phyloP scores from a whole-genome alignment of 2,797 vertebrate genomes.

The Catamblyrhynchus diadema region DNA sequence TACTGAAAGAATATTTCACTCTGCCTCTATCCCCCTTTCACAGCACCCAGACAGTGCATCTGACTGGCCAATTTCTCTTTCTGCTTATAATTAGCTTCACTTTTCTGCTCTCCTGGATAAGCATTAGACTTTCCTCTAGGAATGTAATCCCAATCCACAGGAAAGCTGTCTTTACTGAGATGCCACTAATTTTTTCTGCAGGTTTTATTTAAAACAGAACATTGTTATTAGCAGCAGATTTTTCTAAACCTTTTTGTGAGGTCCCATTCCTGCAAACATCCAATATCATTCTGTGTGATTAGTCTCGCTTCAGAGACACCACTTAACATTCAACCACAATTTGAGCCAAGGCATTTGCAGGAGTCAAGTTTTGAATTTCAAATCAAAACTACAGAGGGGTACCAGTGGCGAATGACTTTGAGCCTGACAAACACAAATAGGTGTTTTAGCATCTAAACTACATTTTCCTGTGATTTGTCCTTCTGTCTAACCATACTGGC shows the following conservation, averaged over 20 bases:
- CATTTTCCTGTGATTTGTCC: neutral
- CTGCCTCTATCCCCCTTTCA: neutral
- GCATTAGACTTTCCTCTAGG: neutral
- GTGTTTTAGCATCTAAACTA: slow-evolving; percentile 8
- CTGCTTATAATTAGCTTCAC: slow-evolving; percentile 32
- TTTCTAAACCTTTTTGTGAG: slow-evolving; percentile 19
- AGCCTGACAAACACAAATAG: neutral
- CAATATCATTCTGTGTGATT: neutral
- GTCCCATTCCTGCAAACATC: slow-evolving; percentile 17
- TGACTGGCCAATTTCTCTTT: neutral
- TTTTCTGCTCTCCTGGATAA: slow-evolving; percentile 22
- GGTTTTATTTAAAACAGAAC: slow-evolving; percentile 4
- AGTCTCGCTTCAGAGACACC: slow-evolving; percentile 38
- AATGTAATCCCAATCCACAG: neutral
- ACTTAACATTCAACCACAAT: slow-evolving; percentile 10
- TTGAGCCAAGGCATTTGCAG: slow-evolving; percentile 37
- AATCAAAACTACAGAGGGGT: neutral
- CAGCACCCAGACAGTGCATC: neutral
- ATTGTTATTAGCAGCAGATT: slow-evolving; percentile 37
- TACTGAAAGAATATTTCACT: neutral
- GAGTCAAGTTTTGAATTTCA: slow-evolving; percentile 42
- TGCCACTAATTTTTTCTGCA: neutral
- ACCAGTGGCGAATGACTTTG: neutral
- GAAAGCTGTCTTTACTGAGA: neutral
- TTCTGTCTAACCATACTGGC: neutral